These are phyloP conservation scores for Melipona bicolor DNA, from an alignment of 2,888 invertebrate species.

Conservation along the genomic window DNA sequence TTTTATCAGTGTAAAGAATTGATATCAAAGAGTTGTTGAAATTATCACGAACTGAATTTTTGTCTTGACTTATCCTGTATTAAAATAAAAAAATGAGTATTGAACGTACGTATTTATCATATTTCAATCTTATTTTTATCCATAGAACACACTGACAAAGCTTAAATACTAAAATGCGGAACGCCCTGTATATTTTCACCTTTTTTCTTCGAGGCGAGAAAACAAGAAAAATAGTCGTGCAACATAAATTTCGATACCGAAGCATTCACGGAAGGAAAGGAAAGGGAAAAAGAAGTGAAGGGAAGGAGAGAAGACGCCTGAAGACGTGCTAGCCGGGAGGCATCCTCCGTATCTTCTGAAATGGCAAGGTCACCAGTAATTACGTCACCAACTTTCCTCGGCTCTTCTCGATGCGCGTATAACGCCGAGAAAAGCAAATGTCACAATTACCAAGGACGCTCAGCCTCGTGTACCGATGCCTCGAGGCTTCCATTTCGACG, in stretches of 20 bases:
- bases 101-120: no score
- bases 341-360: constrained; percentile 67
- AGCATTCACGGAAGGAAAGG: neutral
- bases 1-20: no score
- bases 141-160: no score
- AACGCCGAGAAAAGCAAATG: constrained; percentile 71
- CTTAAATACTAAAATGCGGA: no score
- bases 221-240: neutral
- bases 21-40: no score
- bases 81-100: no score
- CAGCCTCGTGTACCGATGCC: constrained; percentile 53
- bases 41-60: no score
- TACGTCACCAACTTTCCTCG: constrained; percentile 74
- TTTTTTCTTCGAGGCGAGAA: neutral
- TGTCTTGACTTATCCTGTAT: no score
- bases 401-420: constrained; percentile 44
- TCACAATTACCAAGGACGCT: constrained; percentile 75
- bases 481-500: constrained; percentile 28
- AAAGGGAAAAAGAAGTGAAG: constrained; percentile 30
- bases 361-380: constrained; percentile 80
- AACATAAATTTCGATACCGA: constrained; percentile 21
- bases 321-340: constrained; percentile 56
- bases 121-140: no score
- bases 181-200: neutral
- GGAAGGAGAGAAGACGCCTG: constrained; percentile 26